These are phyloP conservation scores for Tipula lateralis DNA, from an alignment of 2,888 invertebrate species.

Conservation along the genomic window DNA sequence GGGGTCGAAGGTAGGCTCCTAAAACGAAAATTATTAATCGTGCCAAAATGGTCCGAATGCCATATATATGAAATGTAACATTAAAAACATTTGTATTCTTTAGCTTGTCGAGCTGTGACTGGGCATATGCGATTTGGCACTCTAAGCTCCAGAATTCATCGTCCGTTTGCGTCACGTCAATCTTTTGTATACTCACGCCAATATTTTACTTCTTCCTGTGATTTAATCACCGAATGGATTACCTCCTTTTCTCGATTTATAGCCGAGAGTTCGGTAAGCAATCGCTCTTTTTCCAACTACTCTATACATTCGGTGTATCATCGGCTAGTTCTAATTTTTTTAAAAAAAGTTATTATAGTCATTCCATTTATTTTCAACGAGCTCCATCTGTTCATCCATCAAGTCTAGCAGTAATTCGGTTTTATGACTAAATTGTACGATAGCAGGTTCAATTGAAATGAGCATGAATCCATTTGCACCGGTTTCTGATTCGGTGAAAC, in stretches of 20 bases:
- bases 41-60: conserved; percentile 87
- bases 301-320: conserved; percentile 65
- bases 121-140: conserved; percentile 80
- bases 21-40: conserved; percentile 93
- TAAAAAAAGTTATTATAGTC: conserved; percentile 80
- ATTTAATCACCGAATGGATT: conserved; percentile 61
- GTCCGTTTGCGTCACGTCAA: conserved; percentile 78
- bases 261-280: conserved; percentile 68
- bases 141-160: conserved; percentile 78
- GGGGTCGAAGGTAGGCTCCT: conserved; percentile 89
- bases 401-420: conserved; percentile 80
- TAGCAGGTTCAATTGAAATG: conserved; percentile 64
- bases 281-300: conserved; percentile 68
- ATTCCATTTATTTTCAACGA: conserved; percentile 83
- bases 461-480: conserved; percentile 86
- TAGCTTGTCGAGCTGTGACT: conserved; percentile 81
- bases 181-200: conserved; percentile 88
- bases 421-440: conserved; percentile 30
- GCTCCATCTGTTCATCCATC: conserved; percentile 79
- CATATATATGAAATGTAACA: conserved; percentile 97
- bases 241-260: conserved; percentile 73
- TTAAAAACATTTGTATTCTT: conserved; percentile 95
- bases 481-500: conserved; percentile 73
- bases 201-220: conserved; percentile 63
- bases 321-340: conserved; percentile 63